Evolutionary conservation across 2,797 vertebrate species (phyloP), one percentile per base, ranked within the genome.

Genomic region (Dendrocincla tyrannina): DNA sequence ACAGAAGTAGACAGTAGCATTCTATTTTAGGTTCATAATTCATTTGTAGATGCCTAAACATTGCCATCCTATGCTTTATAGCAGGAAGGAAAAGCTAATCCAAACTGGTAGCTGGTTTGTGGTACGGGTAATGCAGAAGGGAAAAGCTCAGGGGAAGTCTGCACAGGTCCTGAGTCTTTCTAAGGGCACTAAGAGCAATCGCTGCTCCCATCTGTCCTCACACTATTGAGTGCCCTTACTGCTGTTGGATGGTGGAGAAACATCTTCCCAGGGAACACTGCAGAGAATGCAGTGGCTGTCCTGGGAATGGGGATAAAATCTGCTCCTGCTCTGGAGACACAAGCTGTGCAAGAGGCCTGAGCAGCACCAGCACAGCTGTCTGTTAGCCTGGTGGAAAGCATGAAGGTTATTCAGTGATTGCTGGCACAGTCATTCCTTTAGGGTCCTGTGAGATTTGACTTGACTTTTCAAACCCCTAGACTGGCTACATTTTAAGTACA

Each of bases 401-500:
- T 1, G 8, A 78, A 70, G 44, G 52, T 79, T 86, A 39, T 86
- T 91, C 41, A 42, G 55, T 66, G 63, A 93, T 52, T 64, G 35
- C 47, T 92, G 81, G 62, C 70, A 87, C n/a, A 70, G 39, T 60
- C 62, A 41, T 84, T 82, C 49, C 39, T 92, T 90, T 55, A 80
- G 70, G 33, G 19, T 74, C 73, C 27, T 62, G 7, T 58, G 75
- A 88, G 52, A 68, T 92, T 56, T 86, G 63, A 66, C 42, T 85
- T 85, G 64, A 78, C 72, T 93, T 88, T 82, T 87, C 32, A 89
- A 79, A 52, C 18, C 13, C n/a, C 33, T 68, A 46, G 37, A 41
- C 46, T 80, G n/a, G 8, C 30, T 95, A 32, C 15, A 50, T 85
- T 96, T 97, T 89, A 94, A 88, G 73, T 74, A 28, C 24, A 37